Evolutionary conservation across 2,888 invertebrate species (phyloP), one percentile per base, ranked within the genome.

Genomic region (Nomada fucata): DNA sequence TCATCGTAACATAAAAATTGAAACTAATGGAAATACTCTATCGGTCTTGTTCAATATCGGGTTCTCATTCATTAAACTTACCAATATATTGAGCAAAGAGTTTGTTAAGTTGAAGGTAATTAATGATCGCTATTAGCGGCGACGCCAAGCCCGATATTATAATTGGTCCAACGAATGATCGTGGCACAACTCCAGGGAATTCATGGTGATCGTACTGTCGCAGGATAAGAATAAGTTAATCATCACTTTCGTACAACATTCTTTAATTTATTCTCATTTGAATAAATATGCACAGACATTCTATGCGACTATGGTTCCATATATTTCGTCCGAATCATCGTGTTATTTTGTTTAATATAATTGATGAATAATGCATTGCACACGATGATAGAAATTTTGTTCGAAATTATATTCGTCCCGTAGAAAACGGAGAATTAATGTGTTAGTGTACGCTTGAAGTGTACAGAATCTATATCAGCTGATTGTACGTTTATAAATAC

Each of bases 151-250:
- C 93, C 0, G 98, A 97, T 88, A 99, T 95, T 82, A 97, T 94
- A 36, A 99, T 93, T 50, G 99, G 98, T 29, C 99, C 99, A 78
- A 99, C 93, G 94, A 99, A 99, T 44, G 98, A 97, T 86, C 99
- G 96, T 70, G 99, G 99, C 77, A 99, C 99, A 80, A 99, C 99
- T 81, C 99, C 97, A 91, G 99, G 98, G 95, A 98, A 99, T 92
- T 98, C 98, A 93, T 97, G 95, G 94, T 99, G 99, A 94, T 99
- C 99, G 94, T 99, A 99, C 98, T 99, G 94, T 91, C 65, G n/a
- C 67, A 78, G 60, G 55, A 84, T 50, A 76, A 77, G 36, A 78
- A 73, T 70, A 72, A 79, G 70, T 77, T 20, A 50, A 26, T 64
- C 52, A 55, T 50, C 42, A 52, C 13, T 63, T 47, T 20, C 36